Evolutionary conservation across 1,140 invertebrate genomes (phyloP).

Genomic region (Archegozetes longisetosus): DNA sequence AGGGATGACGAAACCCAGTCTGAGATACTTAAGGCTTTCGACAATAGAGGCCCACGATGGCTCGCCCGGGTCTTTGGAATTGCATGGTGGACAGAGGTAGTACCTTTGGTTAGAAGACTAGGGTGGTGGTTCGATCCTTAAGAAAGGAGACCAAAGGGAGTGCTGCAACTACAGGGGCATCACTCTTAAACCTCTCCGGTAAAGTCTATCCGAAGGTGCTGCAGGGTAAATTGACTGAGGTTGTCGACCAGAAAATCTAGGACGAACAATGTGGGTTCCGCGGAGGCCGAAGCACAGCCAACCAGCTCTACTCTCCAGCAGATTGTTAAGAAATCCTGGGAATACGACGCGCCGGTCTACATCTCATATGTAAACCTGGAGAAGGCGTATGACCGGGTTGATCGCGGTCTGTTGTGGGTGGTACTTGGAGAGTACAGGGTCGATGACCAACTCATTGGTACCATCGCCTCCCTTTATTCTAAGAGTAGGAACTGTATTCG

Average conservation of each 20-base stretch:
- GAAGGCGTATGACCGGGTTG: background rate
- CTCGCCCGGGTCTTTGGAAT: background rate
- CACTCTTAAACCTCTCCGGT: background rate
- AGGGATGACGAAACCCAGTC: background rate
- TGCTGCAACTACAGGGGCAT: slow-evolving; percentile 5
- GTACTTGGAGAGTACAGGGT: background rate
- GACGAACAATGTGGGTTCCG: slow-evolving; percentile 9
- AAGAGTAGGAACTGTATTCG: background rate
- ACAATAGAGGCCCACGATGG: background rate
- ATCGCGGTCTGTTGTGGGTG: background rate
- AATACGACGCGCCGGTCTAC: background rate
- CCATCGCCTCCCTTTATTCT: background rate
- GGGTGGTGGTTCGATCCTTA: slow-evolving; percentile 1
- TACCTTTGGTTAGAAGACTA: no score
- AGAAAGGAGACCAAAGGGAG: slow-evolving; percentile 1
- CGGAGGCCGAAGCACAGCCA: slow-evolving; percentile 1
- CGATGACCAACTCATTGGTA: background rate
- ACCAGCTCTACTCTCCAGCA: slow-evolving; percentile 5
- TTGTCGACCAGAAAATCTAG: slow-evolving; percentile 2
- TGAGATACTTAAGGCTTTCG: background rate
- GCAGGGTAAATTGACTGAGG: background rate
- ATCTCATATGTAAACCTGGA: background rate
- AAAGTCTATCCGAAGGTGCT: slow-evolving; percentile 4
- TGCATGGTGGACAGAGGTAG: background rate
- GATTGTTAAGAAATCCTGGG: slow-evolving; percentile 12